These are phyloP conservation scores for Pithys albifrons DNA, from an alignment of 2,113 vertebrate species.

Conservation along the genomic window DNA sequence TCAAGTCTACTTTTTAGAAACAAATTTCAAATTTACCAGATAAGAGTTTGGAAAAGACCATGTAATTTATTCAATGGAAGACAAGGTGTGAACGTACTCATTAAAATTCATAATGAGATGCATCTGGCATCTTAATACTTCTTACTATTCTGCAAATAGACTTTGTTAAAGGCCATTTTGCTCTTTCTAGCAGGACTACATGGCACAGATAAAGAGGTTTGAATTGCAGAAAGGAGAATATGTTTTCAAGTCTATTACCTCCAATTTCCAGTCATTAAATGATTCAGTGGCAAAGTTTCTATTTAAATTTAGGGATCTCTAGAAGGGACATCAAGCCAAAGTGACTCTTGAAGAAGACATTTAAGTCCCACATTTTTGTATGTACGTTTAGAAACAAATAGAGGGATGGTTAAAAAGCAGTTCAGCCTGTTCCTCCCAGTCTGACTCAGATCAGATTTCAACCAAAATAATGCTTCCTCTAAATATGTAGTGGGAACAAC, in stretches of 20 bases:
- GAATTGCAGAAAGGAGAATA: constrained; percentile 33
- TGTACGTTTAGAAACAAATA: neutral
- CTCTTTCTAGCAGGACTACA: constrained; percentile 50
- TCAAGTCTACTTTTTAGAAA: neutral
- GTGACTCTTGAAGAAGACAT: neutral
- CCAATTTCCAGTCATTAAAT: constrained; percentile 63
- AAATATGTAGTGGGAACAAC: neutral
- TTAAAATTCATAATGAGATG: constrained; percentile 53
- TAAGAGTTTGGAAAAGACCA: constrained; percentile 34
- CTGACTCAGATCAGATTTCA: neutral
- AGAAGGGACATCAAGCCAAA: constrained; percentile 28
- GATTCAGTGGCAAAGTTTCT: constrained; percentile 52
- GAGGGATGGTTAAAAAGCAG: neutral
- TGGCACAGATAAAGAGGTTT: constrained; percentile 39
- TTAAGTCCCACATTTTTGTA: neutral
- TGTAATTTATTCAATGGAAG: constrained; percentile 44
- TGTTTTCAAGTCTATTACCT: constrained; percentile 50
- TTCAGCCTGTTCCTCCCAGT: neutral
- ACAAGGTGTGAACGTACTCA: constrained; percentile 32
- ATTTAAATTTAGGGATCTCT: constrained; percentile 56
- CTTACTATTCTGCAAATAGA: constrained; percentile 54
- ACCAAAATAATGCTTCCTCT: neutral
- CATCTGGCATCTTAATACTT: constrained; percentile 39
- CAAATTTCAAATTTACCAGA: neutral
- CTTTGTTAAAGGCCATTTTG: constrained; percentile 40